Conservation (phyloP, 2,888 invertebrate species). For the Drosophila rellima region DNA sequence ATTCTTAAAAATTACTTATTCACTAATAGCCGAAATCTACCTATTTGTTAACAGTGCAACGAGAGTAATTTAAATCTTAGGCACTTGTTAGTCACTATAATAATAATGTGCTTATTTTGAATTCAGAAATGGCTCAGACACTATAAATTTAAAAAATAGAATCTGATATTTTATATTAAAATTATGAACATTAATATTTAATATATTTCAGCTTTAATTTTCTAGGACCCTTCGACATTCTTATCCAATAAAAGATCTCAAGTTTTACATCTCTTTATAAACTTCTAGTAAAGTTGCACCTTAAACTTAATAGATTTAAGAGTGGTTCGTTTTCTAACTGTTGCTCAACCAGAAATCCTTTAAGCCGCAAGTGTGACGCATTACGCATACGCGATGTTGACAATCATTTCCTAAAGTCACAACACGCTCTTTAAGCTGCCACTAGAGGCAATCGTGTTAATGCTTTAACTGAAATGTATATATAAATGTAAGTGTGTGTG, state of each 20-base stretch:
- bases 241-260: background rate
- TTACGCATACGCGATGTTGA: constrained; percentile 46
- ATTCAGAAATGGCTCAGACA: too few relatives aligned
- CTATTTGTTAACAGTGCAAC: too few relatives aligned
- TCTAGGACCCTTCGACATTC: background rate
- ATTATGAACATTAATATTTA: too few relatives aligned
- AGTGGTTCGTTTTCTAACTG: constrained; percentile 4
- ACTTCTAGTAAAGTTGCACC: background rate
- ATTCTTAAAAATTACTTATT: too few relatives aligned
- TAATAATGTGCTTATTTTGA: too few relatives aligned
- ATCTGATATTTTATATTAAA: too few relatives aligned
- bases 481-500: constrained; percentile 6
- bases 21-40: too few relatives aligned
- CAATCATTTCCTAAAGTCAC: constrained; percentile 15
- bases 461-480: constrained; percentile 38
- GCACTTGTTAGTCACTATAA: too few relatives aligned
- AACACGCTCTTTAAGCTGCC: constrained; percentile 40
- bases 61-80: too few relatives aligned
- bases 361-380: constrained; percentile 48
- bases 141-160: too few relatives aligned
- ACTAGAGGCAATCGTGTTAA: constrained; percentile 25
- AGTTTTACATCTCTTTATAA: background rate
- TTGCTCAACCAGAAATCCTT: constrained; percentile 30
- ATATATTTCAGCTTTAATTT: background rate
- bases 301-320: constrained; percentile 8